A percentile compares a stretch with the other conserved stretches of the same genome.
These are phyloP conservation scores for Castor canadensis DNA, from an alignment of 2,113 vertebrate genomes.

Conservation along the genomic window DNA sequence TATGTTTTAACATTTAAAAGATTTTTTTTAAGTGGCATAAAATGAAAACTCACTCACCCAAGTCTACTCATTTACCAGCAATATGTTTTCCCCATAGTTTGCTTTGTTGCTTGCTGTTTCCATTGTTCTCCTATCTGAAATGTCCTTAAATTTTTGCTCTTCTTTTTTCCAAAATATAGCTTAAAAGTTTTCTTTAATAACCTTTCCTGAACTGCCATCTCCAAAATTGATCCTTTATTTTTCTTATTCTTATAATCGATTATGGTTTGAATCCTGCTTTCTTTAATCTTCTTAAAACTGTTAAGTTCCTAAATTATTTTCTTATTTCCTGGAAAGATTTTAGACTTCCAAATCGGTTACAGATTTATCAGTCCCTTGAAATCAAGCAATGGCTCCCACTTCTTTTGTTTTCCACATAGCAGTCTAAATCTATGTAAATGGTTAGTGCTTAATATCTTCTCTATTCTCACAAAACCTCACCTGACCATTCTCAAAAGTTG, in stretches of 20 bases:
- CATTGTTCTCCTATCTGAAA: background rate
- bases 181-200: background rate
- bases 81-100: background rate
- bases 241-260: background rate
- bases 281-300: constrained; percentile 42
- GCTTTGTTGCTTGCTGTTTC: background rate
- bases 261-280: background rate
- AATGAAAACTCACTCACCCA: background rate
- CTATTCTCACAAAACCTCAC: background rate
- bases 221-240: background rate
- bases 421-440: background rate
- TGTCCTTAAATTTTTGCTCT: background rate
- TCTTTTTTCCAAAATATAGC: background rate
- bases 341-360: background rate
- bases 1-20: background rate
- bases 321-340: constrained; percentile 19
- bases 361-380: background rate
- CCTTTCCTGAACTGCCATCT: background rate
- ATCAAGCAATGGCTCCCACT: background rate
- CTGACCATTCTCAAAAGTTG: background rate
- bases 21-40: background rate
- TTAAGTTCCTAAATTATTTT: background rate
- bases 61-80: background rate
- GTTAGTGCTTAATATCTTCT: background rate
- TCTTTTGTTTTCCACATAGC: background rate